phyloP scores from a whole-genome alignment of 2,888 invertebrate genomes.

The Megastigmus dorsalis region DNA sequence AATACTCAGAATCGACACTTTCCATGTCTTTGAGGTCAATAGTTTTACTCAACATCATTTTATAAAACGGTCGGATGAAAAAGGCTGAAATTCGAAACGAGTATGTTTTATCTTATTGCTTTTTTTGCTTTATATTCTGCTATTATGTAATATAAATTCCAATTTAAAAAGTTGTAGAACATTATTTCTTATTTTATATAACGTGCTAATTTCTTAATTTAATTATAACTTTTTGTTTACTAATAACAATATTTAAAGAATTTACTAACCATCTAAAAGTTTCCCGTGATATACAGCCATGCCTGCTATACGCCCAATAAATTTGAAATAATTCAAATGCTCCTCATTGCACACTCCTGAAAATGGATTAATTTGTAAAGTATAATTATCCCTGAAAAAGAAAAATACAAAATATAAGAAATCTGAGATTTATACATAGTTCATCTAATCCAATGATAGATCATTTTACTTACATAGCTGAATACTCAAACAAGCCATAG shows the following conservation, averaged over 20 bases:
- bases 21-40: conserved; percentile 99
- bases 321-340: conserved; percentile 98
- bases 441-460: not conserved
- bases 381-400: conserved; percentile 91
- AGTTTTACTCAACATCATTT: conserved; percentile 98
- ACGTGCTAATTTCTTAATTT: not conserved
- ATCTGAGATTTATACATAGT: not conserved
- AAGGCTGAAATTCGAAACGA: conserved; percentile 92
- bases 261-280: conserved; percentile 88
- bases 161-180: not conserved
- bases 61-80: conserved; percentile 99
- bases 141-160: not conserved
- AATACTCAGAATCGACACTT: conserved; percentile 98
- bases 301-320: conserved; percentile 97
- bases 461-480: conserved; percentile 88
- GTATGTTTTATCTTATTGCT: no score
- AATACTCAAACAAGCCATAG: conserved; percentile 99
- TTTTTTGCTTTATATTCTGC: no score
- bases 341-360: conserved; percentile 99
- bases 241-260: conserved; percentile 10
- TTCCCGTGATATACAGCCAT: conserved; percentile 99
- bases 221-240: not conserved
- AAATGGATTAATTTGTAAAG: conserved; percentile 98
- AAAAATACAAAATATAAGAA: not conserved
- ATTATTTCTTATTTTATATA: not conserved